A percentile compares a stretch with the other conserved stretches of the same genome.
Evolutionary conservation across 2,113 vertebrate genomes (phyloP).

Genomic region (Crotalus helleri): DNA sequence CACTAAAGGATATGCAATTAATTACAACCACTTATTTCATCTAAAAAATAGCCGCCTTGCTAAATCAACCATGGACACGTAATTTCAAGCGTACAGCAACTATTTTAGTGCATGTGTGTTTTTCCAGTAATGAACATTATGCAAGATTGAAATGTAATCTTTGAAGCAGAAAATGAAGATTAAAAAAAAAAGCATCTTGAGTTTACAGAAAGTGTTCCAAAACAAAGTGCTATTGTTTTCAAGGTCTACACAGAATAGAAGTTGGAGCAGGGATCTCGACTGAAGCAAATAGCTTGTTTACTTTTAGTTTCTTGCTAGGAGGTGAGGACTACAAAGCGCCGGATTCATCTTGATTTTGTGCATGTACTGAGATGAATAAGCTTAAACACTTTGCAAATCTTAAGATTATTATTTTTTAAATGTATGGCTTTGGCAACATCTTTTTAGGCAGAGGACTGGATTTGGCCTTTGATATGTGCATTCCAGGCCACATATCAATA

Average conservation of each 20-base stretch:
- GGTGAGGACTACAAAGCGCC: neutral
- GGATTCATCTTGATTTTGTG: neutral
- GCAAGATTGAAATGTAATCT: conserved; percentile 28
- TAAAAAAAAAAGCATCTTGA: neutral
- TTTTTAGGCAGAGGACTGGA: too few species aligned
- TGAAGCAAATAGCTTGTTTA: neutral
- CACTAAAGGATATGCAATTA: conserved; percentile 28
- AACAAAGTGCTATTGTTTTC: neutral
- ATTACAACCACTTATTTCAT: conserved; percentile 5
- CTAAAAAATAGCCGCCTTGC: conserved; percentile 16
- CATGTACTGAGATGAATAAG: neutral
- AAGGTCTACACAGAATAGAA: neutral
- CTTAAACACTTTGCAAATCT: neutral
- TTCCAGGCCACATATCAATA: neutral
- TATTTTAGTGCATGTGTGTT: neutral
- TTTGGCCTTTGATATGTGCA: too few species aligned
- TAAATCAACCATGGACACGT: neutral
- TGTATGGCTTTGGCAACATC: neutral
- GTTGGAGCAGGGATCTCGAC: neutral
- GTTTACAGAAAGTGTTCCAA: conserved; percentile 10
- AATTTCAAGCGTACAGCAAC: neutral
- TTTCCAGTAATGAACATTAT: neutral
- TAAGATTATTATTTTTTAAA: neutral
- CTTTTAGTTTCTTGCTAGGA: neutral
- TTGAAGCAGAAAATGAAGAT: conserved; percentile 26